These are phyloP conservation scores for Trogon melanurus DNA, from an alignment of 2,113 vertebrate genomes.

Conservation along the genomic window DNA sequence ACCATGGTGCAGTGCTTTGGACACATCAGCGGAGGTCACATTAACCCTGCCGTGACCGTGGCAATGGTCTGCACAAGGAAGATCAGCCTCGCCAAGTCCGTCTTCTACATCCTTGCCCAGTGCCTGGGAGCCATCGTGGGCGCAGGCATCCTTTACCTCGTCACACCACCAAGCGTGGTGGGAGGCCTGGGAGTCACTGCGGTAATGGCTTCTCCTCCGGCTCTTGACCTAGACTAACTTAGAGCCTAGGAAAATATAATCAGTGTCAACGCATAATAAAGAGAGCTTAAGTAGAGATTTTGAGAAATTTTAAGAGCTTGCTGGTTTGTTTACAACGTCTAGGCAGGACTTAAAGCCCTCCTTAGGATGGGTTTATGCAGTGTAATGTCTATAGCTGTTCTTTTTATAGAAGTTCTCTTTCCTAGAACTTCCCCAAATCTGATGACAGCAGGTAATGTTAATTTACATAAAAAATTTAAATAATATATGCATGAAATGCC, in stretches of 20 bases:
- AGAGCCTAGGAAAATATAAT: not conserved
- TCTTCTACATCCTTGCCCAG: conserved; percentile 92
- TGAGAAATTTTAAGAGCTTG: not conserved
- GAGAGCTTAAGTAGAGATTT: not conserved
- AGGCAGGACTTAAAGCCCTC: not conserved
- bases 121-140: conserved; percentile 91
- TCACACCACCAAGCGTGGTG: conserved; percentile 85
- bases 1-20: conserved; percentile 98
- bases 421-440: conserved; percentile 49
- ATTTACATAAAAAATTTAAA: conserved; percentile 40
- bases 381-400: not conserved
- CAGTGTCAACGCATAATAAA: not conserved
- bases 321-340: not conserved
- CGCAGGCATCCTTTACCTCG: conserved; percentile 87
- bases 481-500: not conserved
- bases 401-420: not conserved
- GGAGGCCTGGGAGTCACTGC: conserved; percentile 87
- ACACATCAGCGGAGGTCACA: conserved; percentile 95
- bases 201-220: conserved; percentile 74
- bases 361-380: not conserved
- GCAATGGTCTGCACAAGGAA: conserved; percentile 93
- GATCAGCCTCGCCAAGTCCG: conserved; percentile 90
- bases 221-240: not conserved
- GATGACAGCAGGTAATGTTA: conserved; percentile 43
- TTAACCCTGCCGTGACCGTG: conserved; percentile 92